phyloP scores from a whole-genome alignment of 2,797 vertebrate species.

The Siniperca undulata region DNA sequence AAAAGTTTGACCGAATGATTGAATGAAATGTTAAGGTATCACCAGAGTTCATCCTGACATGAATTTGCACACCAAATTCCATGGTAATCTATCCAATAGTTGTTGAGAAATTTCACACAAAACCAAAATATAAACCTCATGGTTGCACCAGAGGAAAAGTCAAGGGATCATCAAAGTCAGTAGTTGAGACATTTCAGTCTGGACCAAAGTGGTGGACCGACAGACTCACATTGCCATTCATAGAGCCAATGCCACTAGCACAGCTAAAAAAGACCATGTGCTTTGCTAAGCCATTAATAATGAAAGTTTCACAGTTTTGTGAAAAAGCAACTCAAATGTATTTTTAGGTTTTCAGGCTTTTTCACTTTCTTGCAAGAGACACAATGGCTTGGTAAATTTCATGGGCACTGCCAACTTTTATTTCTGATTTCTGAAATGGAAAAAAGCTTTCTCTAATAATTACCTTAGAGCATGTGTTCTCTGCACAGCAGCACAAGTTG shows the following conservation, averaged over 20 bases:
- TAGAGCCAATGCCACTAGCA: neutral
- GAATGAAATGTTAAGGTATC: neutral
- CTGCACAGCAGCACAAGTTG: neutral
- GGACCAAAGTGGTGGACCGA: neutral
- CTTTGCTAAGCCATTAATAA: neutral
- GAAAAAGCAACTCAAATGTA: slow-evolving; percentile 7
- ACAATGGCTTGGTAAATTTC: neutral
- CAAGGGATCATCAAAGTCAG: neutral
- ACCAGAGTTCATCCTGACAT: neutral
- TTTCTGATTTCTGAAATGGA: neutral
- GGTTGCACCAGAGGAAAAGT: neutral
- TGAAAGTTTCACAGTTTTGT: neutral
- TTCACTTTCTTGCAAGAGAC: neutral
- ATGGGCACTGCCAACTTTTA: neutral
- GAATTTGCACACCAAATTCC: neutral
- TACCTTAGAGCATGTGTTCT: neutral
- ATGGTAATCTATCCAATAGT: neutral
- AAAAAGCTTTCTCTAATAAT: neutral
- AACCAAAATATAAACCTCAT: neutral
- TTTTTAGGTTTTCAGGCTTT: neutral
- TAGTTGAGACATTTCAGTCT: slow-evolving; percentile 1
- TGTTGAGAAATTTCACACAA: neutral
- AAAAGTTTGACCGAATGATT: too few species aligned
- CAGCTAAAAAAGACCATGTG: neutral
- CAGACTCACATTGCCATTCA: neutral